Conservation (phyloP, 2,888 invertebrate species). For the Melanostoma mellinum region DNA sequence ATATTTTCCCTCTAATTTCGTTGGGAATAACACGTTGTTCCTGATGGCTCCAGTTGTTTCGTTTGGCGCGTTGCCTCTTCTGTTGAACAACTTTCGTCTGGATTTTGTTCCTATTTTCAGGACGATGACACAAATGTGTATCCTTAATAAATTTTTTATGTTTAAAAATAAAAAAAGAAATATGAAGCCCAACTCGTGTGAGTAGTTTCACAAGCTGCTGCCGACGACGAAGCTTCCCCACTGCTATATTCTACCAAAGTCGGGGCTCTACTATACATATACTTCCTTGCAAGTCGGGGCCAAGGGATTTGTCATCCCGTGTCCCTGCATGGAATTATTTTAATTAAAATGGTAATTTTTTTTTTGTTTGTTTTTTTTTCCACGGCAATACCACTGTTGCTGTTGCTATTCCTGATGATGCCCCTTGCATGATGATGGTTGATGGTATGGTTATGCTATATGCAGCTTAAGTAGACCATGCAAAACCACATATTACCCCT, state of each 20-base stretch:
- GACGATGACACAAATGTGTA: constrained; percentile 55
- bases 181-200: constrained; percentile 53
- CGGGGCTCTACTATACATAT: neutral
- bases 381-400: constrained; percentile 18
- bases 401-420: constrained; percentile 23
- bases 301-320: constrained; percentile 56
- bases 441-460: constrained; percentile 44
- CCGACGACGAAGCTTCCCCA: constrained; percentile 3
- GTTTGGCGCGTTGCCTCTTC: constrained; percentile 22
- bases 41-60: constrained; percentile 6
- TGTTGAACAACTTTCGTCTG: constrained; percentile 27
- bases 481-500: constrained; percentile 2
- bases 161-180: constrained; percentile 23
- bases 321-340: constrained; percentile 67
- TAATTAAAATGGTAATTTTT: constrained; percentile 61
- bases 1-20: constrained; percentile 5
- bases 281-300: constrained; percentile 29
- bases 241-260: constrained; percentile 1
- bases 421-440: constrained; percentile 36
- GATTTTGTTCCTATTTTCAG: constrained; percentile 40
- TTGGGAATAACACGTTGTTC: constrained; percentile 30
- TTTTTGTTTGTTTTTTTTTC: constrained; percentile 32
- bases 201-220: constrained; percentile 59
- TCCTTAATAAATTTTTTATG: constrained; percentile 65
- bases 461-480: constrained; percentile 48